Conservation (phyloP, 2,888 invertebrate genomes). For the Andrena fulva region DNA sequence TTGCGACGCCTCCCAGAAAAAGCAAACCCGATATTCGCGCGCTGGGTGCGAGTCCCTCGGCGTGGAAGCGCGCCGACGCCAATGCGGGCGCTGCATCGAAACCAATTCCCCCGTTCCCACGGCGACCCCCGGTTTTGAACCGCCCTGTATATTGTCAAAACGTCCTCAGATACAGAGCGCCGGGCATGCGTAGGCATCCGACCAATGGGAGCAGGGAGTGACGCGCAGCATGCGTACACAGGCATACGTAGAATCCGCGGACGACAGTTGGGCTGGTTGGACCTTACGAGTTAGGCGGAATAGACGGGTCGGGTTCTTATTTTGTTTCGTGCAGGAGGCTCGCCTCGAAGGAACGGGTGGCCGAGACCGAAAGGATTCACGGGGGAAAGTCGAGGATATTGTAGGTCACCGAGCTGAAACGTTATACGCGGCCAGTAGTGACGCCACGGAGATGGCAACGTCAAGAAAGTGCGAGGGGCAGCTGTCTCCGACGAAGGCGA, state of each 20-base stretch:
- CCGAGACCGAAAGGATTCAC: constrained; percentile 37
- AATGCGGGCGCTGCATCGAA: no score
- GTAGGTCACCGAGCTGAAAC: constrained; percentile 45
- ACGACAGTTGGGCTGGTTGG: constrained; percentile 57
- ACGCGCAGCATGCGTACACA: constrained; percentile 60
- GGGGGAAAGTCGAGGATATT: constrained; percentile 25
- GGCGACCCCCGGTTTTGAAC: neutral
- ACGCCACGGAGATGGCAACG: constrained; percentile 59
- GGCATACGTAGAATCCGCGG: constrained; percentile 35
- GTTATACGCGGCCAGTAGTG: constrained; percentile 52
- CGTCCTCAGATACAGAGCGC: constrained; percentile 1
- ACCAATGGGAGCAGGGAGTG: constrained; percentile 52
- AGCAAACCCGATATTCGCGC: no score
- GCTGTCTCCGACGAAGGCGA: constrained; percentile 73
- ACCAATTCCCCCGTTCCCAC: no score
- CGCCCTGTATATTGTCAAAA: constrained; percentile 16
- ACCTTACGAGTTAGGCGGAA: constrained; percentile 63
- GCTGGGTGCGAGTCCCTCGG: no score
- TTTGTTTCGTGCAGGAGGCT: constrained; percentile 64
- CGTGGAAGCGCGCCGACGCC: no score
- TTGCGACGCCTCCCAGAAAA: no score
- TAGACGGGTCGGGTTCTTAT: constrained; percentile 59
- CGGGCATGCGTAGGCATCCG: constrained; percentile 38
- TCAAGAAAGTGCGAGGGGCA: constrained; percentile 75
- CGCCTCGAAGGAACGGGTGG: constrained; percentile 49